Base-by-base conservation (phyloP, 2,797 vertebrate species). In the Sebastolobus altivelis region DNA sequence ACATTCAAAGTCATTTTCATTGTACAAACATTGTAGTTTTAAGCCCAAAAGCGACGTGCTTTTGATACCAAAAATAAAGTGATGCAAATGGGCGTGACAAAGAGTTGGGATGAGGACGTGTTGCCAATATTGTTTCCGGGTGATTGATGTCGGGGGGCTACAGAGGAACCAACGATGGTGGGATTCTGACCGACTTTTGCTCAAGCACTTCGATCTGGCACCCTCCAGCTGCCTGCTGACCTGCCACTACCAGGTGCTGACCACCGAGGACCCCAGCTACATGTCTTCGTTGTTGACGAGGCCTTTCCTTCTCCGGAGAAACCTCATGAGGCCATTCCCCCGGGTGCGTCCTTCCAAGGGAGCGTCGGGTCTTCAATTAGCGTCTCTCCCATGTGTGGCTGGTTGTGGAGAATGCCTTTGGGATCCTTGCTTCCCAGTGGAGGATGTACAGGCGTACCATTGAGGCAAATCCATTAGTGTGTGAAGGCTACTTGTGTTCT, bases 401-500 rank as follows among this genome's bases (percentile, higher is more conserved):
- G 56, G 65, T 73, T n/a, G 75, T 78, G 6, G 75, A 82, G 8
- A 29, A 68, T 10, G 29, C 54, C 25, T 77, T 61, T 27, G 40
- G 74, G 5, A 72, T 62, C 63, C 75, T 67, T 22, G 38, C 74
- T 2, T 22, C 43, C 5, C 63, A 81, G 65, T 74, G 69, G 59
- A 55, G 31, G 52, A 65, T 81, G 70, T 83, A 74, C 46, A 40
- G 25, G 8, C 62, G 4, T 49, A 35, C 1, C 1, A 14, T 73
- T 13, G 56, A 62, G 11, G 52, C 73, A 56, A 11, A 43, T 2
- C 77, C 58, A 29, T 68, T 18, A 6, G 27, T 80, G 25, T 67
- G 67, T 80, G 40, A 76, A 80, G 59, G 68, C 29, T 6, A 68
- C 77, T 3, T 72, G 4, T 38, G 18, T 78, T 16, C 70, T 82